Base-by-base conservation (phyloP, 2,113 vertebrate genomes). In the Aegotheles bennettii region DNA sequence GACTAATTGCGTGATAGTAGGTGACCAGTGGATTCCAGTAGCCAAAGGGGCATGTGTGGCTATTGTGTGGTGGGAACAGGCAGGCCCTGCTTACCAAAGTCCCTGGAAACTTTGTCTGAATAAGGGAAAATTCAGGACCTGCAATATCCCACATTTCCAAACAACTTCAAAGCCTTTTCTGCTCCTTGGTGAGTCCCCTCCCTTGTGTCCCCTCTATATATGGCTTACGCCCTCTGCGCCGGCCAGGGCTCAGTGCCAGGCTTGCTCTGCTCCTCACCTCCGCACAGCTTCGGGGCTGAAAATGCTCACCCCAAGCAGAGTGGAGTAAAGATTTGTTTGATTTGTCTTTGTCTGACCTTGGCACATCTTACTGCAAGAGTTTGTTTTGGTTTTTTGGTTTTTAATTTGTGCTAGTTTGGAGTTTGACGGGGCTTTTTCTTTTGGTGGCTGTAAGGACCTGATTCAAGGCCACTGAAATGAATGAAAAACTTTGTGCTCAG, bases 41-140 rank as follows among this genome's bases (percentile, higher is more conserved):
- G 69, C n/a, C 12, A 0, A 60, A 69, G 54, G 0, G 4, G 13
- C 33, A 28, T 7, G 11, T 10, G 25, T 1, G 4, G 31, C 42
- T 48, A 2, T 14, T 13, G 15, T 0, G 0, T 1, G 4, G n/a
- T 90, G 57, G 33, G 21, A 93, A 31, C 6, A 45, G 35, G 53
- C 43, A 48, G 25, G 42, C 25, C 17, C 26, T 42, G n/a, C 18
- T 0, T 63, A 57, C n/a, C 12, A 7, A 38, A 69, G 12, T 47
- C 18, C 28, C 64, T 53, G 51, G 57, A 84, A 76, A 57, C 67
- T 59, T 57, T 43, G 43, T 11, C 15, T 61, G 33, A 57, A 70
- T 48, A 65, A 59, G 31, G 59, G 36, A 86, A 77, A 78, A 92
- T 36, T 26, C 13, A 45, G 48, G 53, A 54, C 26, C 56, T 53